Percentiles rank a stretch among this genome's conserved stretches.
phyloP scores from a whole-genome alignment of 2,797 vertebrate species.

The Danionella dracula region DNA sequence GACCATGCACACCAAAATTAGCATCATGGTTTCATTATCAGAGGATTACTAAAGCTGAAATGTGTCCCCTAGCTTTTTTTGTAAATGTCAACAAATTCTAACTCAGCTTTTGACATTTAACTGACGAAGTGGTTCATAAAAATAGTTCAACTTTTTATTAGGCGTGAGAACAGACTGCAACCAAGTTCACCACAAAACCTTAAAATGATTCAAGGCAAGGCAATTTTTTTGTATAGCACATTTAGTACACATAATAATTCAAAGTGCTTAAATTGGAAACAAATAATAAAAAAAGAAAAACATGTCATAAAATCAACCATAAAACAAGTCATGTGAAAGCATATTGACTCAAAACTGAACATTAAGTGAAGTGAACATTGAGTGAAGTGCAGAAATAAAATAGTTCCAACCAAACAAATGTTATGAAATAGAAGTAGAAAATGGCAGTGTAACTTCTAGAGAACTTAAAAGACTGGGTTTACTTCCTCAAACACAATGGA shows the following conservation, averaged over 20 bases:
- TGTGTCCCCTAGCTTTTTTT: background rate
- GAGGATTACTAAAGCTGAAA: background rate
- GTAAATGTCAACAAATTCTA: background rate
- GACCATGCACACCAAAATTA: conserved; percentile 30
- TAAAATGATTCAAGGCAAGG: too few species aligned
- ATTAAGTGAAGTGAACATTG: too few species aligned
- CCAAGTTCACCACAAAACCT: too few species aligned
- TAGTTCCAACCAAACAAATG: background rate
- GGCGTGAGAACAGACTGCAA: background rate
- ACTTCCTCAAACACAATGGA: conserved; percentile 17
- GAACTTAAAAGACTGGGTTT: background rate
- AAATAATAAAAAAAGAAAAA: too few species aligned
- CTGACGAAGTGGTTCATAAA: background rate
- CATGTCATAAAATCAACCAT: too few species aligned
- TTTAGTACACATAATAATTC: too few species aligned
- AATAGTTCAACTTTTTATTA: background rate
- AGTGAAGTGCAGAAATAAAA: too few species aligned
- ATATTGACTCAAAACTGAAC: too few species aligned
- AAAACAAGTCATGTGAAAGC: too few species aligned
- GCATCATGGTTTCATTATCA: conserved; percentile 3
- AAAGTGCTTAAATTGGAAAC: too few species aligned
- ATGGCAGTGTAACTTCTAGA: background rate
- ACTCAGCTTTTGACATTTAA: background rate
- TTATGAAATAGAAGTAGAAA: background rate
- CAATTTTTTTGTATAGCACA: too few species aligned